Conservation (phyloP, 2,888 invertebrate genomes). For the Ophioninae sp. region DNA sequence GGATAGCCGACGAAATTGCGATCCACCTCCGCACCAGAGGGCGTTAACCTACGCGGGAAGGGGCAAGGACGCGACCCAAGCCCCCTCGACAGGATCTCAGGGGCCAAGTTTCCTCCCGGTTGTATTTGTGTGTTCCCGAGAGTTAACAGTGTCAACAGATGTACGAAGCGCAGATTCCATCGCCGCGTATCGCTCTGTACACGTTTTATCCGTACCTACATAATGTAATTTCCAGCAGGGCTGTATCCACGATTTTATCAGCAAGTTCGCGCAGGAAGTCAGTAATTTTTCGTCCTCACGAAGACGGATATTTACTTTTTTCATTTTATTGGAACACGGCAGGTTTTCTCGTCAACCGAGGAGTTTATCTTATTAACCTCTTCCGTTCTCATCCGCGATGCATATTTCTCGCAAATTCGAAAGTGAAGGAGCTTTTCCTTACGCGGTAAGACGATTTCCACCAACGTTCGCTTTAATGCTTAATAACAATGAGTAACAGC, state of each 20-base stretch:
- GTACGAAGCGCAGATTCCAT: conserved; percentile 3
- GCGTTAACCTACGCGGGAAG: conserved; percentile 61
- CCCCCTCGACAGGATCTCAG: conserved; percentile 50
- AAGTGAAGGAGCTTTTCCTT: neutral
- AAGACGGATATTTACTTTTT: conserved; percentile 25
- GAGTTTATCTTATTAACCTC: conserved; percentile 19
- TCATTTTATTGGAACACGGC: conserved; percentile 25
- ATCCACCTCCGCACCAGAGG: conserved; percentile 56
- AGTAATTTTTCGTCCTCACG: conserved; percentile 39
- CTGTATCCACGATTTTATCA: conserved; percentile 17
- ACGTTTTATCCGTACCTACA: conserved; percentile 2
- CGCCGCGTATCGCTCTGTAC: neutral
- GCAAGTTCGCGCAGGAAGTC: conserved; percentile 36
- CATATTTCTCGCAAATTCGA: neutral
- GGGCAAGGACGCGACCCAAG: conserved; percentile 64
- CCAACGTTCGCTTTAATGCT: neutral
- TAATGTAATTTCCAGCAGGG: neutral
- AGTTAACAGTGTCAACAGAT: conserved; percentile 36
- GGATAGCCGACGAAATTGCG: conserved; percentile 3
- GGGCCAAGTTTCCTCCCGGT: conserved; percentile 45
- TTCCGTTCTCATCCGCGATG: neutral
- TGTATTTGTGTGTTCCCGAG: neutral
- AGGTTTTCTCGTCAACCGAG: conserved; percentile 13
- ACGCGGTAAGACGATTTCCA: neutral
- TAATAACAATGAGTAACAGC: neutral